Evolutionary conservation across 1,140 invertebrate genomes (phyloP), one percentile per base, ranked within the genome.

Genomic region (Zophobas morio): DNA sequence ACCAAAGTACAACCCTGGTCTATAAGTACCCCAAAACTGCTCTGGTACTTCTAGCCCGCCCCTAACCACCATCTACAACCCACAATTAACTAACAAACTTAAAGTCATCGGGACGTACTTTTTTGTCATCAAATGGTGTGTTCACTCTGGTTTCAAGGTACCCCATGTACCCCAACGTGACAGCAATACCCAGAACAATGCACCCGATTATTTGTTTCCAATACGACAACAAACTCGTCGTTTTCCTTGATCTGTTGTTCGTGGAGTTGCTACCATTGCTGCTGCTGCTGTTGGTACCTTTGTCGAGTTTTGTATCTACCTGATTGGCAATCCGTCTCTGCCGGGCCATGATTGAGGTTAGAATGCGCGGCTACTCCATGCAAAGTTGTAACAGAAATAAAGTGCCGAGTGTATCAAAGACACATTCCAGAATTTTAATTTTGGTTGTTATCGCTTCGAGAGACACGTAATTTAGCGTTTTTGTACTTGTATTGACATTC

Each of bases 21-120:
- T 88, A 84, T 99, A 99, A 0, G 93, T 92, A 32, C 97, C 97
- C 98, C 98, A 99, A 87, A 95, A 99, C 77, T 92, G 90, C 2
- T 95, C 92, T 1, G 95, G 92, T 32, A 94, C 91, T 63, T 92
- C 90, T 46, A 94, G 83, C 0, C 94, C 93, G 56, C 90, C 89
- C 77, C 89, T 88, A 53, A 88, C 83, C 1, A 96, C 92, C 66
- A 95, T 90, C 92, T 94, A 82, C 49, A 88, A 74, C 72, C 20
- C 76, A 60, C 33, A 66, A 33, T 56, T n/a, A 35, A 56, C 49
- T 49, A 42, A 32, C 6, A 76, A 76, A 76, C 36, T 70, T 6
- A 49, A n/a, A 56, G 32, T 60, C 2, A 20, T 6, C 34, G 53
- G 76, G 33, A 63, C 47, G 81, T 88, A 95, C 94, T 88, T 93